These are phyloP conservation scores for Cheilosia grossa DNA, from an alignment of 2,888 invertebrate species.

Conservation along the genomic window DNA sequence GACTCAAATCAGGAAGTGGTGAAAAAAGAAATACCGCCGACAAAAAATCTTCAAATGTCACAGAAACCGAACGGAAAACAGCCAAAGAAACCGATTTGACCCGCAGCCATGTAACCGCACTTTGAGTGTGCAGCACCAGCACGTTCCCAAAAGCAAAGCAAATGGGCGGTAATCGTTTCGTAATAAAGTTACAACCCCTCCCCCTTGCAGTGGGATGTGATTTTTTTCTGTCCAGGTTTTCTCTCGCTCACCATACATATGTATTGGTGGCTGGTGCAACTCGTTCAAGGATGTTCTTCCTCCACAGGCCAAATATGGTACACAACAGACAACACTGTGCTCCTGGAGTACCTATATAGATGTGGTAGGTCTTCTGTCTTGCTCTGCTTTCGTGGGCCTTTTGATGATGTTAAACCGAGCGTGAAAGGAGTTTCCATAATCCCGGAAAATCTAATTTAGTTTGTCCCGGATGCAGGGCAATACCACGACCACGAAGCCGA, in stretches of 20 bases:
- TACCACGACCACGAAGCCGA: slow-evolving; percentile 20
- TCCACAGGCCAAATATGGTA: slow-evolving; percentile 38
- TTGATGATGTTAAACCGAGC: slow-evolving; percentile 68
- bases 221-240: not conserved
- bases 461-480: slow-evolving; percentile 59
- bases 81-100: slow-evolving; percentile 49
- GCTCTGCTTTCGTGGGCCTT: slow-evolving; percentile 45
- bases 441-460: slow-evolving; percentile 73
- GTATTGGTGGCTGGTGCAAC: slow-evolving; percentile 24
- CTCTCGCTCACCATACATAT: slow-evolving; percentile 4
- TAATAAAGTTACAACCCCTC: slow-evolving; percentile 61
- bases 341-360: not conserved
- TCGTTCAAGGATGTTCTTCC: slow-evolving; percentile 59
- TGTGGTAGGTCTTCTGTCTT: not conserved
- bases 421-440: slow-evolving; percentile 71
- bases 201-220: slow-evolving; percentile 49
- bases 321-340: not conserved
- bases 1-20: slow-evolving; percentile 64
- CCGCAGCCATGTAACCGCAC: slow-evolving; percentile 69
- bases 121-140: slow-evolving; percentile 2
- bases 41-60: slow-evolving; percentile 3
- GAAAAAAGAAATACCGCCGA: slow-evolving; percentile 2
- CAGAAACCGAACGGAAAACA: slow-evolving; percentile 27
- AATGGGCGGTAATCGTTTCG: slow-evolving; percentile 69
- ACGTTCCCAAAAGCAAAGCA: slow-evolving; percentile 4